These are phyloP conservation scores for Heliornis fulica DNA, from an alignment of 2,113 vertebrate genomes.

Conservation along the genomic window DNA sequence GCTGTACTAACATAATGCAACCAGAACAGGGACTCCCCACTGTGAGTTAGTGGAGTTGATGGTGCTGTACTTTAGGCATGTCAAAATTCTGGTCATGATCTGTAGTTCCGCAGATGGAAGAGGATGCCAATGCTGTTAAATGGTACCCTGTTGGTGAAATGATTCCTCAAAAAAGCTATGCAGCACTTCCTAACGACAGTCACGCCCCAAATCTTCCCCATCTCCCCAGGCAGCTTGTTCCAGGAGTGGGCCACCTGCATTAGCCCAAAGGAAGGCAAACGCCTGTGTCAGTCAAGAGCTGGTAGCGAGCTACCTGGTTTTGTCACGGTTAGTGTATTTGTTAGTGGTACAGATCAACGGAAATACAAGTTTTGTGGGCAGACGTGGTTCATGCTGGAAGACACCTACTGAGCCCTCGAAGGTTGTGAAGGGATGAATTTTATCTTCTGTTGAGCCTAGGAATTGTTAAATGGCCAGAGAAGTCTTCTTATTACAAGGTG, in stretches of 20 bases:
- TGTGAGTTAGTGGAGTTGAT: background rate
- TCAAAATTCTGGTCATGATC: background rate
- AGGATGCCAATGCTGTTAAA: background rate
- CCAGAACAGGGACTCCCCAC: background rate
- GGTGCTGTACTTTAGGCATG: background rate
- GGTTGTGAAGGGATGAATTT: background rate
- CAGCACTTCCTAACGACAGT: background rate
- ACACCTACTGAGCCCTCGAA: background rate
- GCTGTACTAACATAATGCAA: background rate
- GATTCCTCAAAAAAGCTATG: background rate
- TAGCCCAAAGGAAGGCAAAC: background rate
- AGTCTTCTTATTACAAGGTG: background rate
- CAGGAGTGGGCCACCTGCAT: background rate
- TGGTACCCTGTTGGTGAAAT: background rate
- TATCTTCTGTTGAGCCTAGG: background rate
- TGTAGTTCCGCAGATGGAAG: background rate
- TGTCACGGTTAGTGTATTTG: background rate
- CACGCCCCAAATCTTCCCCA: background rate
- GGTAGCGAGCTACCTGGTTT: background rate
- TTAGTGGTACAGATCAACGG: background rate
- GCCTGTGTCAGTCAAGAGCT: background rate
- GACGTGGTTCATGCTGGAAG: background rate
- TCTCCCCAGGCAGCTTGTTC: background rate
- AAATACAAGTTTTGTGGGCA: background rate
- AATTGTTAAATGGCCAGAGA: background rate